phyloP scores from a whole-genome alignment of 2,888 invertebrate genomes.

The Dendrolimus pini region DNA sequence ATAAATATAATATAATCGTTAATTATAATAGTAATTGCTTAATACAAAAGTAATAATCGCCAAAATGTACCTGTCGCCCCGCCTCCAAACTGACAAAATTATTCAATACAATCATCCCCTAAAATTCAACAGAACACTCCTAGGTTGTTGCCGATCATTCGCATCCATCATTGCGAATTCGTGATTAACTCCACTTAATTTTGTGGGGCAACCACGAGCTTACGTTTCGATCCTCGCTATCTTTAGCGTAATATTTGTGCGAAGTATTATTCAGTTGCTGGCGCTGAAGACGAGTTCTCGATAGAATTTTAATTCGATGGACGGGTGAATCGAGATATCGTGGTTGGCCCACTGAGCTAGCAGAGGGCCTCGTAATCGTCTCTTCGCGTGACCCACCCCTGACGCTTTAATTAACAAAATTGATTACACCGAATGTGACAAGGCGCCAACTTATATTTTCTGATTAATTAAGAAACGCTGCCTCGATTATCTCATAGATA shows the following conservation, averaged over 20 bases:
- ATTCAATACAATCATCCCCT: background rate
- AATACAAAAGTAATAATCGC: background rate
- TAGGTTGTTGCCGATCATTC: slow-evolving; percentile 16
- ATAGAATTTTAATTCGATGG: background rate
- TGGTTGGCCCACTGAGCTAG: slow-evolving; percentile 13
- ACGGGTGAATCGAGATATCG: background rate
- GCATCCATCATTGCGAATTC: slow-evolving; percentile 47
- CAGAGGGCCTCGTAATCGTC: slow-evolving; percentile 40
- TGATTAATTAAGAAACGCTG: slow-evolving; percentile 23
- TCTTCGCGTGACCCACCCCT: slow-evolving; percentile 46
- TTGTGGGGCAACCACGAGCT: slow-evolving; percentile 17
- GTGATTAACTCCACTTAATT: slow-evolving; percentile 53
- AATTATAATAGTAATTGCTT: background rate
- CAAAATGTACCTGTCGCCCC: background rate
- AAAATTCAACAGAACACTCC: slow-evolving; percentile 12
- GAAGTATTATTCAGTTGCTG: background rate
- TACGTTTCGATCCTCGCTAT: background rate
- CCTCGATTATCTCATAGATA: background rate
- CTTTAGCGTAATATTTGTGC: background rate
- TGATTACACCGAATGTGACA: slow-evolving; percentile 44
- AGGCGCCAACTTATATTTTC: slow-evolving; percentile 42
- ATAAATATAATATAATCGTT: no score
- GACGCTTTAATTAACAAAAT: slow-evolving; percentile 63
- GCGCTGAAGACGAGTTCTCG: background rate
- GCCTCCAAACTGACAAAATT: background rate